These are phyloP conservation scores for Papio anubis DNA, from an alignment of 2,113 vertebrate species.

Conservation along the genomic window DNA sequence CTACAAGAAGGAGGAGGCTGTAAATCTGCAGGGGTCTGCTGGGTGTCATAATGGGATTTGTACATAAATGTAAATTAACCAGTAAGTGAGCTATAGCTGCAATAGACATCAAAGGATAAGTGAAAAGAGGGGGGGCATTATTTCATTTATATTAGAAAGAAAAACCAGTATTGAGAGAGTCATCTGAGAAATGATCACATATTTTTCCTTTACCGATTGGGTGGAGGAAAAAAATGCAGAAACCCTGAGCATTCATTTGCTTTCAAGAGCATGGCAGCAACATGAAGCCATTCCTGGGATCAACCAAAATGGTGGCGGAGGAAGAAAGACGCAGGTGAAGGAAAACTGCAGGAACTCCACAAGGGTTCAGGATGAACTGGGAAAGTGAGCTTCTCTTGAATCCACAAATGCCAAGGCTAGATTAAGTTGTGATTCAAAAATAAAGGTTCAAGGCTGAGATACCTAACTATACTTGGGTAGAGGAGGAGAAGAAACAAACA, in stretches of 20 bases:
- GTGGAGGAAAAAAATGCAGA: neutral
- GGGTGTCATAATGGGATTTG: conserved; percentile 17
- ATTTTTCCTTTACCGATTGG: neutral
- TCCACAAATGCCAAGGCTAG: neutral
- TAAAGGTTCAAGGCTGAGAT: neutral
- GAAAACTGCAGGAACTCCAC: neutral
- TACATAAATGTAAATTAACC: conserved; percentile 46
- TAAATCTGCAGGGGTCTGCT: neutral
- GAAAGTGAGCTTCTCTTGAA: neutral
- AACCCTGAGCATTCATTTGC: neutral
- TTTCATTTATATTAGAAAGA: conserved; percentile 23
- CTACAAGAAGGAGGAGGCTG: neutral
- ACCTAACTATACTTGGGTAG: neutral
- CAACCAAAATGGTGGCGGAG: neutral
- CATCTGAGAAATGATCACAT: conserved; percentile 5
- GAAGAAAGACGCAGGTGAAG: neutral
- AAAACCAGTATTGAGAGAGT: neutral
- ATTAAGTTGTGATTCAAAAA: neutral
- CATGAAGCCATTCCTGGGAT: neutral
- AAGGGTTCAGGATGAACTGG: neutral
- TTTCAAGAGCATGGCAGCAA: neutral
- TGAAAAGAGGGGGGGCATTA: neutral
- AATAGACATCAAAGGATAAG: conserved; percentile 26
- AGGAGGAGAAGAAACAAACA: neutral
- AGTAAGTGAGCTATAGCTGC: neutral